A percentile compares a stretch with the other conserved stretches of the same genome.
phyloP scores from a whole-genome alignment of 1,140 invertebrate species.

The Carposina sasakii region DNA sequence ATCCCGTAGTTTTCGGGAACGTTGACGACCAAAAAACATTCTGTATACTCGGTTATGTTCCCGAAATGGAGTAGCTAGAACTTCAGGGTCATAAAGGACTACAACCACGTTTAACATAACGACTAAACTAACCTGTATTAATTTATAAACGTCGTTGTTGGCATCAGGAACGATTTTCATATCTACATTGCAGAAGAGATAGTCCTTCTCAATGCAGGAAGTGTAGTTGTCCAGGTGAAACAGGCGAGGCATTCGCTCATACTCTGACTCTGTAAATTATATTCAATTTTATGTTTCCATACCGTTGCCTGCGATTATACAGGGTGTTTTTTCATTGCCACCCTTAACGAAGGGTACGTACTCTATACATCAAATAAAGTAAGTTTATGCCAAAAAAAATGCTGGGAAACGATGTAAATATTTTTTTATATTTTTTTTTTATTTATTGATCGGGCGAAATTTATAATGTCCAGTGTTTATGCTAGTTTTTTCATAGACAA shows the following conservation, averaged over 20 bases:
- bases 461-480: too few species aligned
- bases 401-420: too few species aligned
- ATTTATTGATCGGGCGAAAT: too few species aligned
- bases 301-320: too few species aligned
- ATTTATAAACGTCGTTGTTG: conserved; percentile 32
- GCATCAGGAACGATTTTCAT: conserved; percentile 40
- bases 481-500: too few species aligned
- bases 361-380: too few species aligned
- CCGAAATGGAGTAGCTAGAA: background rate
- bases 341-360: too few species aligned
- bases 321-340: too few species aligned
- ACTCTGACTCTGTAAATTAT: conserved; percentile 30
- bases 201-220: conserved; percentile 31
- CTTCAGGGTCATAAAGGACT: background rate
- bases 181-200: conserved; percentile 58
- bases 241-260: conserved; percentile 58
- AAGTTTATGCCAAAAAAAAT: too few species aligned
- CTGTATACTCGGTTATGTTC: background rate
- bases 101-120: too few species aligned
- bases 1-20: background rate
- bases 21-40: background rate
- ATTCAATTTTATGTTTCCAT: too few species aligned
- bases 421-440: too few species aligned
- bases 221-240: conserved; percentile 62
- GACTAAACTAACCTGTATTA: conserved; percentile 37